Percentiles rank a stretch among this genome's conserved stretches.
Conservation (phyloP, 2,797 vertebrate genomes). For the Cygnus olor region DNA sequence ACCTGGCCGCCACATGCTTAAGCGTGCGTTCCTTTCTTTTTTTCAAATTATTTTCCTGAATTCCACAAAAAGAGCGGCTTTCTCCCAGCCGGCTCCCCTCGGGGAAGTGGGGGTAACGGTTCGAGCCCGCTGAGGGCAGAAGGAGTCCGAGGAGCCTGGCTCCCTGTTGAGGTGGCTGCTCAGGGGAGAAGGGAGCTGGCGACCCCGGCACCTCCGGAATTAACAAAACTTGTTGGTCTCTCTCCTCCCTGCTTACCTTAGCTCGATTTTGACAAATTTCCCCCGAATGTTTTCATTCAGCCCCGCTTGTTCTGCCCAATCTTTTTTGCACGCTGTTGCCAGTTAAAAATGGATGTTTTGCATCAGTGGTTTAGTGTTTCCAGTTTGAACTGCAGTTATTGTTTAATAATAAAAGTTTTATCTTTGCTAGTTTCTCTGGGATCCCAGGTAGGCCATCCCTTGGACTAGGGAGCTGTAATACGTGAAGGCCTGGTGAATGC, state of each 20-base stretch:
- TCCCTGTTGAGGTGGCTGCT: not conserved
- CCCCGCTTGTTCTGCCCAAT: fast-evolving
- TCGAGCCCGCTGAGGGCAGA: not conserved
- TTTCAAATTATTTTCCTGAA: too few relatives aligned
- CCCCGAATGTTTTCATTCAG: fast-evolving
- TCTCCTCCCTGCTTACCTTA: too few relatives aligned
- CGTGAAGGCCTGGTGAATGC: fast-evolving
- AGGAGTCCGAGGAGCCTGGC: not conserved
- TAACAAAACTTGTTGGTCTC: fast-evolving
- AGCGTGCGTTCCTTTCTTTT: too few relatives aligned
- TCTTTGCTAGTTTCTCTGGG: fast-evolving
- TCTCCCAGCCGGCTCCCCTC: fast-evolving
- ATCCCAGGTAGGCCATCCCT: fast-evolving
- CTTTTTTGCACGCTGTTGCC: fast-evolving
- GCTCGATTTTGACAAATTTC: not conserved
- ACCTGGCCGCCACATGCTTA: too few relatives aligned
- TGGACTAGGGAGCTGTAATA: fast-evolving
- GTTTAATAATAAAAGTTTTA: not conserved
- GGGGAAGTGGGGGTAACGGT: fast-evolving
- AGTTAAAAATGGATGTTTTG: fast-evolving
- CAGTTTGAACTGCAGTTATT: fast-evolving
- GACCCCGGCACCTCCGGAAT: too few relatives aligned
- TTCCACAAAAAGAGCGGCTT: too few relatives aligned
- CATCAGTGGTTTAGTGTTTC: fast-evolving
- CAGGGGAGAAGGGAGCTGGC: not conserved